A percentile compares a stretch with the other conserved stretches of the same genome.
Conservation (phyloP, 2,888 invertebrate species). For the Coenonympha arcania region DNA sequence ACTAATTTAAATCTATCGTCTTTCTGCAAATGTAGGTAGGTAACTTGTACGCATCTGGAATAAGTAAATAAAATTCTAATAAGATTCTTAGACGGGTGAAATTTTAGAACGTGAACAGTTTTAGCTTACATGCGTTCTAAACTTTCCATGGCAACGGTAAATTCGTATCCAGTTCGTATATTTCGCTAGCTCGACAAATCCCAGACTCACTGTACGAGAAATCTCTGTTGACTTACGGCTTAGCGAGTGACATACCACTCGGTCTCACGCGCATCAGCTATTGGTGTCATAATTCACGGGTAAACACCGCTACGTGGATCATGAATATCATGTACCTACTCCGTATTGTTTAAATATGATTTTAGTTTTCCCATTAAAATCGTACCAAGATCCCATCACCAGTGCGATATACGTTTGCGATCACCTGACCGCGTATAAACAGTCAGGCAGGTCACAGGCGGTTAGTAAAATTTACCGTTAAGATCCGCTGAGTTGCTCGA, state of each 20-base stretch:
- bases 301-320: conserved; percentile 67
- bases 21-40: background rate
- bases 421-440: conserved; percentile 68
- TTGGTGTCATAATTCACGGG: conserved; percentile 64
- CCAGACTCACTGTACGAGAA: conserved; percentile 46
- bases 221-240: conserved; percentile 33
- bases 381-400: conserved; percentile 2
- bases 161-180: conserved; percentile 39
- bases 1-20: background rate
- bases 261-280: conserved; percentile 33
- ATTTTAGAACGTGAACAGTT: conserved; percentile 43
- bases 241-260: conserved; percentile 6
- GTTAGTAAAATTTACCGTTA: conserved; percentile 67
- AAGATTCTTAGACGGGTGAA: conserved; percentile 47
- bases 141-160: conserved; percentile 65
- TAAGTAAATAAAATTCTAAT: conserved; percentile 45
- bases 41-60: conserved; percentile 8
- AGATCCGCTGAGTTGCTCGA: conserved; percentile 55
- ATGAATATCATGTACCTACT: conserved; percentile 2
- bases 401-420: conserved; percentile 37
- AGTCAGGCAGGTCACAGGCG: conserved; percentile 59
- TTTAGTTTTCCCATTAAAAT: background rate
- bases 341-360: background rate
- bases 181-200: conserved; percentile 36
- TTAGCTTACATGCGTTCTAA: conserved; percentile 40